phyloP scores from a whole-genome alignment of 92 coral and sea anemone species.

The Parazoanthus atlanticus region DNA sequence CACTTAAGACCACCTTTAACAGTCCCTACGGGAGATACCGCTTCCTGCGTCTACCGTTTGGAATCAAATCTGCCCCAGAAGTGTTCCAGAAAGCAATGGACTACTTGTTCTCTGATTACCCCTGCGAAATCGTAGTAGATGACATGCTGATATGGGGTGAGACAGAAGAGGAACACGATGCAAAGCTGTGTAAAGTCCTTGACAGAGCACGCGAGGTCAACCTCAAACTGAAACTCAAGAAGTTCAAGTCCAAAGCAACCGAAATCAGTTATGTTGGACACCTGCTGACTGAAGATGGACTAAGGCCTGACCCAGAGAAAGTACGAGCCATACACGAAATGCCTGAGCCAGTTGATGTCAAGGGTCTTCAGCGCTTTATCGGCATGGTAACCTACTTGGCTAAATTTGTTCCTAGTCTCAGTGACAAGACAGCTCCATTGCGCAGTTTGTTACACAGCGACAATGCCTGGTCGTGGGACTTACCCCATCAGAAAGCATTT shows the following conservation, averaged over 20 bases:
- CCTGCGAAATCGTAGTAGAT: constrained; percentile 38
- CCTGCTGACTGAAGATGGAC: constrained; percentile 3
- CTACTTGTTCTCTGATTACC: constrained; percentile 29
- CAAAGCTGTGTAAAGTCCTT: constrained; percentile 1
- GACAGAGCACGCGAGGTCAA: constrained; percentile 11
- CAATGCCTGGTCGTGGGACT: constrained; percentile 24
- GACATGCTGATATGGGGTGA: constrained; percentile 46
- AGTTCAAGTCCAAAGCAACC: not conserved
- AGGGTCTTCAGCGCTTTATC: constrained; percentile 14
- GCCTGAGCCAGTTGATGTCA: constrained; percentile 1
- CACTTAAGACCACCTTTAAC: constrained; percentile 39
- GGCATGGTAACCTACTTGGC: constrained; percentile 21
- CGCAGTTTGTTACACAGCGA: not conserved
- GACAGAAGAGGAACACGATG: constrained; percentile 33
- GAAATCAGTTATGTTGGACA: not conserved
- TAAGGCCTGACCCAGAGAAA: constrained; percentile 23
- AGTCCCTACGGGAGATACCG: constrained; percentile 38
- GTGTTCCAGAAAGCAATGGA: constrained; percentile 47
- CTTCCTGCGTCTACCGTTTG: constrained; percentile 50
- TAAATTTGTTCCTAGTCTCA: constrained; percentile 29
- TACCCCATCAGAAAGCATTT: constrained; percentile 23
- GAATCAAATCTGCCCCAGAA: constrained; percentile 37
- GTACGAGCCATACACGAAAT: constrained; percentile 13
- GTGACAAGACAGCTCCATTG: constrained; percentile 13
- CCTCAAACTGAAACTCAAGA: constrained; percentile 16